phyloP scores from a whole-genome alignment of 64 coral and sea anemone species.

The Dendronephthya gigantea region DNA sequence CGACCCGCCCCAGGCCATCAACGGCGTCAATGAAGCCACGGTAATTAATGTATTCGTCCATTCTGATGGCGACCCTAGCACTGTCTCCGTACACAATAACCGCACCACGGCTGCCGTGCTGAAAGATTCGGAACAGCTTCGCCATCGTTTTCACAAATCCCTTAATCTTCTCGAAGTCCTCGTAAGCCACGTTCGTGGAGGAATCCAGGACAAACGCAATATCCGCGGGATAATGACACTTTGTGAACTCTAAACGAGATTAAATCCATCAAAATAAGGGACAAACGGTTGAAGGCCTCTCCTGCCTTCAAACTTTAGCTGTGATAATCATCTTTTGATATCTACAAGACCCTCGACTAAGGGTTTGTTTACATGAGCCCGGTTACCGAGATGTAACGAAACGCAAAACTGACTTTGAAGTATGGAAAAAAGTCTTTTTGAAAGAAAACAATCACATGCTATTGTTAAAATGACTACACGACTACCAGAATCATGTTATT shows the following conservation, averaged over 20 bases:
- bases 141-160: neutral
- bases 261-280: neutral
- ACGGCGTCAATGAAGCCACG: neutral
- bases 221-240: neutral
- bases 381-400: no score
- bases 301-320: no score
- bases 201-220: neutral
- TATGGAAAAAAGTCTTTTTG: no score
- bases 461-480: no score
- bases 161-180: neutral
- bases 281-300: no score
- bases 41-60: neutral
- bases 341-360: no score
- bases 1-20: neutral
- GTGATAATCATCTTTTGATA: no score
- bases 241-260: neutral
- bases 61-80: neutral
- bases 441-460: no score
- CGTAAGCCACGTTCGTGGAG: neutral
- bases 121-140: neutral
- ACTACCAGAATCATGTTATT: no score
- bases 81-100: neutral
- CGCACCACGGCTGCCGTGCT: neutral
- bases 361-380: no score
- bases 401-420: no score